Conservation (phyloP, 2,113 vertebrate species). For the Plecotus auritus region DNA sequence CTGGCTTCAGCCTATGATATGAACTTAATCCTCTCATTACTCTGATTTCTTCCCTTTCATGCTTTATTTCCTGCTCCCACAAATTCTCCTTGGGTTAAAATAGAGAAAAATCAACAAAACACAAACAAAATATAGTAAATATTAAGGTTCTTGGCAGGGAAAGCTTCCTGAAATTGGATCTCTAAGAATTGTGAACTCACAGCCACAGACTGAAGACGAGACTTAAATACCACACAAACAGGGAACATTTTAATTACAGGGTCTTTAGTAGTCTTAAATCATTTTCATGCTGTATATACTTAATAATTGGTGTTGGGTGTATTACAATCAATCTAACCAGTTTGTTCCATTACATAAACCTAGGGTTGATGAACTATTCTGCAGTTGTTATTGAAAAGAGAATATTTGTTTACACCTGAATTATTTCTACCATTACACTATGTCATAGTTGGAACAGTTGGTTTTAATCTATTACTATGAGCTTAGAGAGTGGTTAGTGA, state of each 20-base stretch:
- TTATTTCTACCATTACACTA: neutral
- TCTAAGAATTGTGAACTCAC: neutral
- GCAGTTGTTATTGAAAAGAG: neutral
- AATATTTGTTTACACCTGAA: neutral
- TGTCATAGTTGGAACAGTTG: neutral
- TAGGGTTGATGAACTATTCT: neutral
- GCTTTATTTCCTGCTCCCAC: neutral
- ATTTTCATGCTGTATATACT: neutral
- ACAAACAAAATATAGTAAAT: conserved; percentile 1
- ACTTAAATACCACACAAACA: neutral
- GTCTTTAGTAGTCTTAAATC: neutral
- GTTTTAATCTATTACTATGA: neutral
- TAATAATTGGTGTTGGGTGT: neutral
- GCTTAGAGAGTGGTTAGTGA: neutral
- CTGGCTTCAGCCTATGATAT: neutral
- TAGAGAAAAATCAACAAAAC: neutral
- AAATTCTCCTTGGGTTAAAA: conserved; percentile 1
- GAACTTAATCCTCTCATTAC: neutral
- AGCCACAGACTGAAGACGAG: neutral
- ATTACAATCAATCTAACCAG: neutral
- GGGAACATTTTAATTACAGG: neutral
- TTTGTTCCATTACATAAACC: neutral
- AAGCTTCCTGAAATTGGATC: neutral
- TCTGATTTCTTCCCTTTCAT: neutral
- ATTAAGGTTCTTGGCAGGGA: neutral